phyloP scores from a whole-genome alignment of 2,113 vertebrate genomes.

The Mus pahari region DNA sequence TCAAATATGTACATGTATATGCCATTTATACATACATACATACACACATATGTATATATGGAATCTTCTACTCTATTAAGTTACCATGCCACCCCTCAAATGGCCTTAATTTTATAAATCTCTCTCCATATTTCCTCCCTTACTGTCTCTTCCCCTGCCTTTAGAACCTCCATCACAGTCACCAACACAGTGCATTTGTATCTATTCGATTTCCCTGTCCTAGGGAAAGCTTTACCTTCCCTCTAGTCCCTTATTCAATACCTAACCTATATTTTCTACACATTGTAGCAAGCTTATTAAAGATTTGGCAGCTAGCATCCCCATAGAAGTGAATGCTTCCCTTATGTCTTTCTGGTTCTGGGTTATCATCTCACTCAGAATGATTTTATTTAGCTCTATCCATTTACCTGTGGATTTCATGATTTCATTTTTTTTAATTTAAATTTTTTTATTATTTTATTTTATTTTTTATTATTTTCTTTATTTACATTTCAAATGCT shows the following conservation, averaged over 20 bases:
- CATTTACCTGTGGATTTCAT: background rate
- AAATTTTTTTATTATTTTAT: no score
- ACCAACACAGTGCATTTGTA: accelerated
- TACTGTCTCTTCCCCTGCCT: no score
- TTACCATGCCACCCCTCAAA: background rate
- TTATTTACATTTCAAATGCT: no score
- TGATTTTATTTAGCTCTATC: background rate
- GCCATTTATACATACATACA: no score
- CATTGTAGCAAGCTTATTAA: background rate
- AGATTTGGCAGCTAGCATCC: background rate
- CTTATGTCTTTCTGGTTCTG: background rate
- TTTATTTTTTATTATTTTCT: no score
- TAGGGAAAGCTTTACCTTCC: no score
- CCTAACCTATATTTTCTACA: background rate
- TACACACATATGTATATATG: background rate
- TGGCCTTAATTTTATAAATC: background rate
- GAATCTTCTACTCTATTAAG: background rate
- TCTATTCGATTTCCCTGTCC: background rate
- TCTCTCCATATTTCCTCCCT: background rate
- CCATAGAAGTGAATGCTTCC: no score
- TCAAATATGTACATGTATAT: background rate
- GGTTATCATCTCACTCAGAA: background rate
- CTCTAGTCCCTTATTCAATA: background rate
- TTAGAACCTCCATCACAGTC: background rate
- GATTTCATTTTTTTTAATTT: background rate